Evolutionary conservation across 2,797 vertebrate genomes (phyloP).

Genomic region (Periparus ater): DNA sequence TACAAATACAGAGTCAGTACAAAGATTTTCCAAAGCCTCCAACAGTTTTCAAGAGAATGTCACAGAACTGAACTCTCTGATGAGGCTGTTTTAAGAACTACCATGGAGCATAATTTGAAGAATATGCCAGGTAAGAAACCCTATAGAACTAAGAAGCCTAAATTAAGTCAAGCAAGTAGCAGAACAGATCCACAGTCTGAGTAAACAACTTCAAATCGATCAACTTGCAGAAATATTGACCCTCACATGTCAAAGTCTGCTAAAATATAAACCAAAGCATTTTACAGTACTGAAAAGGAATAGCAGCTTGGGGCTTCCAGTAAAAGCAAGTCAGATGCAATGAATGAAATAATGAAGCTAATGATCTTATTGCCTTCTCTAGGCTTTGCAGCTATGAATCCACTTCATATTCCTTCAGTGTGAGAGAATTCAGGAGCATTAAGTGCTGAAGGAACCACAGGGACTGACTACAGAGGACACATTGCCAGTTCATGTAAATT

Average conservation of each 20-base stretch:
- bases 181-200: not conserved
- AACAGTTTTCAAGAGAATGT: not conserved
- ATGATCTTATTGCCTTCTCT: slow-evolving; percentile 7
- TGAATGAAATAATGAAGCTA: slow-evolving; percentile 8
- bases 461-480: not conserved
- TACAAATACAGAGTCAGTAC: not conserved
- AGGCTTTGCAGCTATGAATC: slow-evolving; percentile 3
- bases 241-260: not conserved
- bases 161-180: not conserved
- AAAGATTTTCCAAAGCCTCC: not conserved
- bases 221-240: not conserved
- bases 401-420: not conserved
- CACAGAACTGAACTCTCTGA: not conserved
- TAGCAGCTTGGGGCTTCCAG: not conserved
- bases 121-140: not conserved
- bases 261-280: not conserved
- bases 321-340: slow-evolving; percentile 4
- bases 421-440: not conserved
- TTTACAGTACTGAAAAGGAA: not conserved
- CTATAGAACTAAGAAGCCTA: not conserved
- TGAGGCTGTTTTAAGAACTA: not conserved
- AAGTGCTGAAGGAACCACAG: not conserved
- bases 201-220: not conserved
- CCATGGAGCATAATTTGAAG: not conserved
- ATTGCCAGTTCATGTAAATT: not conserved